Percentiles rank a stretch among this genome's conserved stretches.
phyloP scores from a whole-genome alignment of 1,140 invertebrate species.

The Sinella curviseta region DNA sequence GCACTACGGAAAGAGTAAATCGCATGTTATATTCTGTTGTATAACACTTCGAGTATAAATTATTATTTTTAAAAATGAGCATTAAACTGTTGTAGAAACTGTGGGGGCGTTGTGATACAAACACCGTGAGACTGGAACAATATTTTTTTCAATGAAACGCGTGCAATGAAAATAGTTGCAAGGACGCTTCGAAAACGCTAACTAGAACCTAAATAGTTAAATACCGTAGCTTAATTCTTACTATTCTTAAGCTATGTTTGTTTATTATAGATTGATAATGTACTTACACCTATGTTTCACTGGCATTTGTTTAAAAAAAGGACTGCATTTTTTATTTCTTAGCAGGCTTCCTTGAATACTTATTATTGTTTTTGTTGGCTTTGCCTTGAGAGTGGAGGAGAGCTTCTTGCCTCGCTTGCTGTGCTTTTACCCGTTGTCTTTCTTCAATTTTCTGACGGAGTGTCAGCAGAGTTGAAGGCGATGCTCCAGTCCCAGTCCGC shows the following conservation, averaged over 20 bases:
- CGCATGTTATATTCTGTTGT: too few relatives aligned
- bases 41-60: too few relatives aligned
- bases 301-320: slow-evolving; percentile 33
- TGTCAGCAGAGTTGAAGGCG: slow-evolving; percentile 56
- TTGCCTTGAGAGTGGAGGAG: slow-evolving; percentile 37
- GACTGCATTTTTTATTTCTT: background rate
- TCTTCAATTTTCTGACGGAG: slow-evolving; percentile 58
- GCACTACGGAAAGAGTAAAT: too few relatives aligned
- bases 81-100: background rate
- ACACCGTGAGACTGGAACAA: background rate
- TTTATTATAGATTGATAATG: too few relatives aligned
- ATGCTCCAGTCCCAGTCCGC: slow-evolving; percentile 58
- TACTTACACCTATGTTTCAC: slow-evolving; percentile 23
- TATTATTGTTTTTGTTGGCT: slow-evolving; percentile 27
- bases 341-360: slow-evolving; percentile 18
- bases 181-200: too few relatives aligned
- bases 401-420: slow-evolving; percentile 42
- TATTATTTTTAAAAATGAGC: background rate
- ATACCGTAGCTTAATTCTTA: too few relatives aligned
- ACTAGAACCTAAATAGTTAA: too few relatives aligned
- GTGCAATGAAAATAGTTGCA: background rate
- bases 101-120: background rate
- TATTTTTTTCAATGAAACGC: too few relatives aligned
- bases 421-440: slow-evolving; percentile 54
- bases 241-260: too few relatives aligned